phyloP scores from a whole-genome alignment of 2,113 vertebrate genomes.

The Bambusicola thoracicus region DNA sequence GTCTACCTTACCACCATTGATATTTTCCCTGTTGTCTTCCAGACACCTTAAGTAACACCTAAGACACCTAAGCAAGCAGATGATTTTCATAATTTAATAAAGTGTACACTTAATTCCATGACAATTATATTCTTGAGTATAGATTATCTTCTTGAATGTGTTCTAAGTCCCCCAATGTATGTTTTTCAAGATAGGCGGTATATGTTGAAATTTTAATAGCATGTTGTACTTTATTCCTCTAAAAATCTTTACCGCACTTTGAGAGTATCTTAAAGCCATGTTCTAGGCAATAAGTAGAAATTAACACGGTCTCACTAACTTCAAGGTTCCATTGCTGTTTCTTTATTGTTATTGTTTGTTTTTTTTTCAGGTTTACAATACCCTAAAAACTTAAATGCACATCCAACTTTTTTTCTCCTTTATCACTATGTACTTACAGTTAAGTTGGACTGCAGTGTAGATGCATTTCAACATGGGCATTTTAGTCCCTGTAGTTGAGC shows the following conservation, averaged over 20 bases:
- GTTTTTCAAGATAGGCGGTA: not conserved
- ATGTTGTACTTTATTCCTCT: not conserved
- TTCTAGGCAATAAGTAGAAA: not conserved
- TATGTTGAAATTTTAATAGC: not conserved
- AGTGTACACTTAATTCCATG: not conserved
- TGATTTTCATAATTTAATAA: not conserved
- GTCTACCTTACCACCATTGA: not conserved
- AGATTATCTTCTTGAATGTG: not conserved
- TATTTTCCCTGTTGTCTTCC: not conserved
- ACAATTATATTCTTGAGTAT: not conserved
- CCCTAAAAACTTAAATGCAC: not conserved
- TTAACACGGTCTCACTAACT: not conserved
- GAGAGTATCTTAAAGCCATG: not conserved
- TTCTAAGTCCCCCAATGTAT: not conserved
- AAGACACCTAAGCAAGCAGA: not conserved
- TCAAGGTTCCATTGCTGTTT: not conserved
- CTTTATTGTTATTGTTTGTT: not conserved
- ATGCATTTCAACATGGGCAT: not conserved
- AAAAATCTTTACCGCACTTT: not conserved
- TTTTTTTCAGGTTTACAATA: not conserved
- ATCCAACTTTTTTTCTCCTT: not conserved
- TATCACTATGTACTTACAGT: not conserved
- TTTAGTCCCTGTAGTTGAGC: not conserved
- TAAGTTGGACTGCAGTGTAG: not conserved
- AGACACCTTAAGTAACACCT: not conserved